Evolutionary conservation across 2,797 vertebrate species (phyloP).

Genomic region (Rhinogobio ventralis): DNA sequence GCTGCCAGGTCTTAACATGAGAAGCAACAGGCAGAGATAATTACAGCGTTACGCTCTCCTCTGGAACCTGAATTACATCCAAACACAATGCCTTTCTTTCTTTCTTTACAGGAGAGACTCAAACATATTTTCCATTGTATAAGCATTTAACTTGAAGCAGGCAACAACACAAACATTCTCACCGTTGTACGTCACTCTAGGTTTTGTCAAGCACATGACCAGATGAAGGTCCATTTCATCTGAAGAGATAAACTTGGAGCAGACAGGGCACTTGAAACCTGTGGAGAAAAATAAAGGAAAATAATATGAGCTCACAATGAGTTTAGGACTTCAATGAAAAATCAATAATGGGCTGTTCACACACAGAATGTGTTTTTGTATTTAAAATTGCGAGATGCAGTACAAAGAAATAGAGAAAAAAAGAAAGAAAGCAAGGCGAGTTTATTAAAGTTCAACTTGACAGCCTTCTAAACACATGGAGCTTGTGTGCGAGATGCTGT

Average conservation of each 20-base stretch:
- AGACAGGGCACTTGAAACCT: conserved; percentile 98
- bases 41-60: not conserved
- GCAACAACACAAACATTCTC: conserved; percentile 63
- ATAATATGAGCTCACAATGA: not conserved
- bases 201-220: conserved; percentile 95
- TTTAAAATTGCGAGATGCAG: not conserved
- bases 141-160: not conserved
- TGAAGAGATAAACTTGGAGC: conserved; percentile 95
- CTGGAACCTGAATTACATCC: conserved; percentile 1
- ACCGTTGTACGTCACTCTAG: conserved; percentile 97
- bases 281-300: conserved; percentile 16
- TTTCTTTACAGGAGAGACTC: not conserved
- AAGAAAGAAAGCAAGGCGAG: not conserved
- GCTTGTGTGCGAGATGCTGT: not conserved
- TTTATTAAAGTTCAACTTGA: not conserved
- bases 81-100: not conserved
- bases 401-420: rapidly evolving
- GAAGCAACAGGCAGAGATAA: not conserved
- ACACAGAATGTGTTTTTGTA: not conserved
- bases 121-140: not conserved
- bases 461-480: not conserved
- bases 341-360: not conserved
- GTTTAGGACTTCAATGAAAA: not conserved
- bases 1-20: conserved; percentile 4
- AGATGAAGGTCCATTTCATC: conserved; percentile 98